Conservation (phyloP, 1,140 invertebrate genomes). For the Drosophila pallidifrons region DNA sequence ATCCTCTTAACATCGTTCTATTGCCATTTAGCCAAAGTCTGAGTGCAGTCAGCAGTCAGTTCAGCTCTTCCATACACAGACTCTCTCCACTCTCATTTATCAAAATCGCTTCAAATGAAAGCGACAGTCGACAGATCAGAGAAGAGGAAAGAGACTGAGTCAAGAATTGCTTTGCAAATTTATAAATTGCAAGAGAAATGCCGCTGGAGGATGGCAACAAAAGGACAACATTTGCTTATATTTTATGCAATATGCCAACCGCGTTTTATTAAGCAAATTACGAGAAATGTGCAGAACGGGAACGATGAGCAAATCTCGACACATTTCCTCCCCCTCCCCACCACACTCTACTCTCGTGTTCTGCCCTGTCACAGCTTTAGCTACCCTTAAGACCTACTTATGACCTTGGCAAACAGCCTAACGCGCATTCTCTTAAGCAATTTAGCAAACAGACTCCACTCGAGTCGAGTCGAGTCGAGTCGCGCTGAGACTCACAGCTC, state of each 20-base stretch:
- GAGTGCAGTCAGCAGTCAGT: slow-evolving; percentile 19
- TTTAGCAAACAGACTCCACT: slow-evolving; percentile 76
- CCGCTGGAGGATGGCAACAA: slow-evolving; percentile 29
- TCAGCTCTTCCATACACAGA: slow-evolving; percentile 21
- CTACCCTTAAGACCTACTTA: slow-evolving; percentile 66
- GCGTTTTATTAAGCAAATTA: slow-evolving; percentile 83
- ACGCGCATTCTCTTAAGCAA: slow-evolving; percentile 72
- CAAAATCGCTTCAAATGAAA: slow-evolving; percentile 52
- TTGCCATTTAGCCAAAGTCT: slow-evolving; percentile 41
- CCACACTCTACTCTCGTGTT: not conserved
- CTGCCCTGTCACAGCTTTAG: not conserved
- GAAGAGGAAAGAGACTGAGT: slow-evolving; percentile 7
- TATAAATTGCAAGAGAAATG: slow-evolving; percentile 62
- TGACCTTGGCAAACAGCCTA: slow-evolving; percentile 81
- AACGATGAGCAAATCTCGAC: slow-evolving; percentile 53
- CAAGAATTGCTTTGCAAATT: slow-evolving; percentile 65
- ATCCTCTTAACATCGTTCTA: slow-evolving; percentile 9
- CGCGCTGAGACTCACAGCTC: slow-evolving; percentile 57
- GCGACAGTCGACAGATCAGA: slow-evolving; percentile 42
- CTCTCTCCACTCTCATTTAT: slow-evolving; percentile 40
- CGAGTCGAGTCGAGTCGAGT: slow-evolving; percentile 30
- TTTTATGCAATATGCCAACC: slow-evolving; percentile 82
- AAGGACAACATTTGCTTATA: slow-evolving; percentile 67
- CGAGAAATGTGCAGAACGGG: slow-evolving; percentile 52
- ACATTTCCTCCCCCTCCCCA: slow-evolving; percentile 2